Evolutionary conservation across 2,113 vertebrate species (phyloP).

Genomic region (Castor canadensis): DNA sequence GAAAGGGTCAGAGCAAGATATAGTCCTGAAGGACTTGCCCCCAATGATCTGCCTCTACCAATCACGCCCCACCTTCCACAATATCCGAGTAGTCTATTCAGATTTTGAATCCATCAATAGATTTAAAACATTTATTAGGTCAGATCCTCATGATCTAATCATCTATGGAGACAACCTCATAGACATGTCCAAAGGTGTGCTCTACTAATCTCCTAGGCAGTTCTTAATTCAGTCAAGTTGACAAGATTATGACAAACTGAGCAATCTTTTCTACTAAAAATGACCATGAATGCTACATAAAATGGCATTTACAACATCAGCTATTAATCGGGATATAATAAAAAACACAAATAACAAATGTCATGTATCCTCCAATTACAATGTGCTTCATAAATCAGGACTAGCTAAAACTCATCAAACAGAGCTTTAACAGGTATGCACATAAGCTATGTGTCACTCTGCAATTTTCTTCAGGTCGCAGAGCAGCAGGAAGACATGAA

Average conservation of each 20-base stretch:
- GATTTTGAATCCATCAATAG: background rate
- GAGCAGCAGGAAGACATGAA: background rate
- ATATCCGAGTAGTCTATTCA: background rate
- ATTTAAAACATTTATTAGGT: background rate
- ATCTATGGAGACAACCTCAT: background rate
- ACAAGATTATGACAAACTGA: background rate
- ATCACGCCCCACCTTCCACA: background rate
- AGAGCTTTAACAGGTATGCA: background rate
- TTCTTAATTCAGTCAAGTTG: background rate
- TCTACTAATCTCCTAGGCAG: background rate
- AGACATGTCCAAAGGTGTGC: background rate
- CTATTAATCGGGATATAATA: background rate
- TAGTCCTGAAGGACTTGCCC: background rate
- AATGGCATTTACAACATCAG: background rate
- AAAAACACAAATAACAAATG: background rate
- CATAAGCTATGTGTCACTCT: background rate
- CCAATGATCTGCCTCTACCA: background rate
- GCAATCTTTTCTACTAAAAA: conserved; percentile 32
- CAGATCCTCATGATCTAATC: background rate
- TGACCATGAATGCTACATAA: background rate
- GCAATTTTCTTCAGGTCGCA: background rate
- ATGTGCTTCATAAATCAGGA: background rate
- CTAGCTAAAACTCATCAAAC: background rate
- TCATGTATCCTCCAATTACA: background rate
- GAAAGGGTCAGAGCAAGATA: background rate